These are phyloP conservation scores for Cenopis cana DNA, from an alignment of 2,888 invertebrate genomes.

Conservation along the genomic window DNA sequence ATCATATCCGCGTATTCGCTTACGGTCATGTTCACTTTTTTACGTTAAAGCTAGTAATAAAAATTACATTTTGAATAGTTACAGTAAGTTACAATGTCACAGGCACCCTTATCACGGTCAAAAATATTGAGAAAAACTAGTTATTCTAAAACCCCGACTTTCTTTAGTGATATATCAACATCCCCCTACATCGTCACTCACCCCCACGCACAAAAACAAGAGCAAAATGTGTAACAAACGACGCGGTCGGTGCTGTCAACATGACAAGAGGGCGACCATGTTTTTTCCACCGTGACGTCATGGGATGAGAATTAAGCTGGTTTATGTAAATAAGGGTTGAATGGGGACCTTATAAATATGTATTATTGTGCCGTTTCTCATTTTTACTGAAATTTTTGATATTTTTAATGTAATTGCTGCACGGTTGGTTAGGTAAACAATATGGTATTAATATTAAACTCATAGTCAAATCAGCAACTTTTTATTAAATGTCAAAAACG, in stretches of 20 bases:
- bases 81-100: background rate
- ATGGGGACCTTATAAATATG: slow-evolving; percentile 5
- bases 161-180: slow-evolving; percentile 16
- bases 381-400: background rate
- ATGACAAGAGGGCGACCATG: slow-evolving; percentile 40
- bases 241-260: slow-evolving; percentile 40
- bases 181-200: slow-evolving; percentile 16
- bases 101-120: background rate
- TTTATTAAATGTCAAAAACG: no score
- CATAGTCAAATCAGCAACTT: no score
- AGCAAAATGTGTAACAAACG: slow-evolving; percentile 31
- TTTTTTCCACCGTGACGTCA: slow-evolving; percentile 39
- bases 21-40: background rate
- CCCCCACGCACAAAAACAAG: slow-evolving; percentile 34
- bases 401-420: background rate
- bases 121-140: background rate
- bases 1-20: background rate
- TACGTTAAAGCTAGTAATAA: background rate
- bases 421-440: no score
- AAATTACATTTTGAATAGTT: background rate
- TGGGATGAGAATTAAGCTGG: slow-evolving; percentile 33
- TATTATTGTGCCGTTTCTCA: background rate
- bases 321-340: slow-evolving; percentile 35
- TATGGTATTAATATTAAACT: no score
- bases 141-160: background rate